A percentile compares a stretch with the other conserved stretches of the same genome.
Conservation (phyloP, 2,797 vertebrate species). For the Mormyrops boulengeri region DNA sequence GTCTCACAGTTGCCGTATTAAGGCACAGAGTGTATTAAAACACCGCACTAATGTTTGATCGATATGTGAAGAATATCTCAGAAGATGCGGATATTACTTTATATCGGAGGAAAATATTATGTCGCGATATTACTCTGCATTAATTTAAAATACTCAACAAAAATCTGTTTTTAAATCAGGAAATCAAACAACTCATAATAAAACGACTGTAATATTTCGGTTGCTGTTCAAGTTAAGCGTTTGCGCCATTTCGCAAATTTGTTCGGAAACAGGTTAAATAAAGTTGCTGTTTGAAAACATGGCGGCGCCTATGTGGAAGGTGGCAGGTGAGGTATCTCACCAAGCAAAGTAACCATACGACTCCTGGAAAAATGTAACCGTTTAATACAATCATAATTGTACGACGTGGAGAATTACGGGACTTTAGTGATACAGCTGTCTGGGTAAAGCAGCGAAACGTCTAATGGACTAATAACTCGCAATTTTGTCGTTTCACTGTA, state of each 20-base stretch:
- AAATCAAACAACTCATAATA: neutral
- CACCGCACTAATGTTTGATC: neutral
- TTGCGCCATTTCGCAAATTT: neutral
- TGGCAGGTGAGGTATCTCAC: slow-evolving; percentile 57
- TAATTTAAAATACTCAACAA: neutral
- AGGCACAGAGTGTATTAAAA: neutral
- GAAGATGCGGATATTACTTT: neutral
- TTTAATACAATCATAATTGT: neutral
- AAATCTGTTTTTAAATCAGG: neutral
- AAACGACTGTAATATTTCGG: neutral
- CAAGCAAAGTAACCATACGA: neutral
- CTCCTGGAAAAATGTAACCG: neutral
- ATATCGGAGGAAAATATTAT: neutral
- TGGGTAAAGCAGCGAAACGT: neutral
- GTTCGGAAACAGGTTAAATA: slow-evolving; percentile 35
- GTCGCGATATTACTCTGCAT: neutral
- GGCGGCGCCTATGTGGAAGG: slow-evolving; percentile 61
- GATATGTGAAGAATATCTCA: neutral
- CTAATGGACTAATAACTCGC: neutral
- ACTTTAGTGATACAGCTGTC: neutral
- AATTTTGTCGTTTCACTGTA: neutral
- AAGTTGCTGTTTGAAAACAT: slow-evolving; percentile 45
- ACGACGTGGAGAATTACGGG: neutral
- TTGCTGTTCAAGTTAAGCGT: neutral
- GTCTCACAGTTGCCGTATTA: no score